Evolutionary conservation across 2,113 vertebrate genomes (phyloP).

Genomic region (Neomonachus schauinslandi): DNA sequence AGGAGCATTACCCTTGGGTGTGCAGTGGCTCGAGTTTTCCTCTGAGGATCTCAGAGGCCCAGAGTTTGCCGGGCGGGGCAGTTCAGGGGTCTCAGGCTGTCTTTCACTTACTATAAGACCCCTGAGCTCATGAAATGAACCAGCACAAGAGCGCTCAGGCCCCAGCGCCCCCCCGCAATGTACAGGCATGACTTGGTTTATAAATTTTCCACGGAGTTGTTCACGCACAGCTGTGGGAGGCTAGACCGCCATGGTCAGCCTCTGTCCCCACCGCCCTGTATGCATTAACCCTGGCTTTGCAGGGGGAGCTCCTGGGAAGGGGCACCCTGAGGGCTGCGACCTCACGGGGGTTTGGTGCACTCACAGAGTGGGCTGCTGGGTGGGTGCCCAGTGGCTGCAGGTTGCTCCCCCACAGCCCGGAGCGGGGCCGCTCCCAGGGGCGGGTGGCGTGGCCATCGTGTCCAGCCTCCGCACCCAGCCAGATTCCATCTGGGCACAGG

Average conservation of each 20-base stretch:
- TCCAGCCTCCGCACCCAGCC: fast-evolving
- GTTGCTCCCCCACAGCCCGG: too few species aligned
- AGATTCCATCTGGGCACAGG: background rate
- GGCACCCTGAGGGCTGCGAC: background rate
- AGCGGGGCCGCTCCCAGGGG: fast-evolving
- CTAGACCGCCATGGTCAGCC: background rate
- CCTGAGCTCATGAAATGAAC: background rate
- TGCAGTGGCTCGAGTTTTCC: background rate
- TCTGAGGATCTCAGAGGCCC: background rate
- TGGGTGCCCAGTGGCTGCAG: background rate
- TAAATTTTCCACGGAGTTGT: background rate
- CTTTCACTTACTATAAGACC: background rate
- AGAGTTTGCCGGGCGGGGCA: fast-evolving
- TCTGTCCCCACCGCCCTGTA: background rate
- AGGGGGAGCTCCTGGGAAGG: background rate
- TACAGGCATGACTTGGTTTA: background rate
- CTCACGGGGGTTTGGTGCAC: background rate
- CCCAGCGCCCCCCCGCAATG: background rate
- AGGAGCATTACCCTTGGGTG: fast-evolving
- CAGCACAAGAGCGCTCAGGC: background rate
- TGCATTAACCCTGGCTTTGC: background rate
- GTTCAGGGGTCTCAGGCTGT: background rate
- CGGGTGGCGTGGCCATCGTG: background rate
- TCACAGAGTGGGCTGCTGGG: background rate
- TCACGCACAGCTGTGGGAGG: background rate